Conservation (phyloP, 2,113 vertebrate species). For the Nymphicus hollandicus region DNA sequence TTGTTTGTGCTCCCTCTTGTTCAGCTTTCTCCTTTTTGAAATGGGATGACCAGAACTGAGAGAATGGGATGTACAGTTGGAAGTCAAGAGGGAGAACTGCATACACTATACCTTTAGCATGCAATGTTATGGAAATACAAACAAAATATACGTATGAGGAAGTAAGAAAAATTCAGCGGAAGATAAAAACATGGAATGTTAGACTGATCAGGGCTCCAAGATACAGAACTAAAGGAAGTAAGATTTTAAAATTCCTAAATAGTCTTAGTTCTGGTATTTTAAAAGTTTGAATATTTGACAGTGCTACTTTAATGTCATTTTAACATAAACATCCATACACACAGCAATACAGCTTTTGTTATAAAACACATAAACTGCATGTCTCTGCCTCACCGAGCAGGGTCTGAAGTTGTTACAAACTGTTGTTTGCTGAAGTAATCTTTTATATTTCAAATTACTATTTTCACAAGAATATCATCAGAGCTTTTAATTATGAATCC, state of each 20-base stretch:
- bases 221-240: not conserved
- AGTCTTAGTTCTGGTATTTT: not conserved
- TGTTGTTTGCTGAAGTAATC: not conserved
- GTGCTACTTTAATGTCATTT: not conserved
- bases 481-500: not conserved
- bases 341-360: not conserved
- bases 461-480: not conserved
- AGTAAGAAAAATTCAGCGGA: not conserved
- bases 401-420: not conserved
- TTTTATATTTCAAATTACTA: not conserved
- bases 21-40: not conserved
- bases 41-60: not conserved
- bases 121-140: not conserved
- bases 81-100: not conserved
- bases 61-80: not conserved
- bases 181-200: not conserved
- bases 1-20: not conserved
- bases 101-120: not conserved
- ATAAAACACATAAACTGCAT: not conserved
- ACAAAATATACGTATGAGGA: not conserved
- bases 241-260: not conserved
- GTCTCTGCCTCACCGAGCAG: not conserved
- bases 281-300: not conserved
- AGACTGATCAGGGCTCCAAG: not conserved
- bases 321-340: not conserved